Conservation (phyloP, 2,888 invertebrate species). For the Eudasyphora cyanicolor region DNA sequence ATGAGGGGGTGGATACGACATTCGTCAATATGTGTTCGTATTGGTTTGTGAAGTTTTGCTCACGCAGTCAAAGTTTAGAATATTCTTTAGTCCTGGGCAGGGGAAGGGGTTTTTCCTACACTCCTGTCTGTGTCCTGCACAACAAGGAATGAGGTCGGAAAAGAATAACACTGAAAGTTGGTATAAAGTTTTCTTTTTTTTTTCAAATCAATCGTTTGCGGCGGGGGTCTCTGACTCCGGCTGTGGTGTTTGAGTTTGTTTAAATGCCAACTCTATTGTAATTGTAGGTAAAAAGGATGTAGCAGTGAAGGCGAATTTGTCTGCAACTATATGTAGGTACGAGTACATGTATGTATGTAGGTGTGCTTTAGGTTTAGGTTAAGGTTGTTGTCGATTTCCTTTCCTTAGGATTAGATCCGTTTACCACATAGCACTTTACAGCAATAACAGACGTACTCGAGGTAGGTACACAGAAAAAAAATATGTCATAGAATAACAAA, state of each 20-base stretch:
- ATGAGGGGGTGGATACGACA: neutral
- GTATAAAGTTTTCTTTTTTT: neutral
- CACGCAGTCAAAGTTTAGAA: slow-evolving; percentile 10
- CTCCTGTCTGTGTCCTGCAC: neutral
- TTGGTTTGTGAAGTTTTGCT: neutral
- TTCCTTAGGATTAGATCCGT: neutral
- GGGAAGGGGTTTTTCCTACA: neutral
- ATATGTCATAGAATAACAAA: too few species aligned
- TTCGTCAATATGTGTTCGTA: neutral
- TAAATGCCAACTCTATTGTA: slow-evolving; percentile 3
- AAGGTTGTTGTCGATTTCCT: neutral
- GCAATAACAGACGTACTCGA: neutral
- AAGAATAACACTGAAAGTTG: slow-evolving; percentile 28
- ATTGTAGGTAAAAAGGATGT: too few species aligned
- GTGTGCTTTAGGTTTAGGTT: neutral
- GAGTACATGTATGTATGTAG: neutral
- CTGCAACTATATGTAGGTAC: too few species aligned
- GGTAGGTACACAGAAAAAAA: too few species aligned
- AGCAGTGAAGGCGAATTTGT: too few species aligned
- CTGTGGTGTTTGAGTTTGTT: slow-evolving; percentile 10
- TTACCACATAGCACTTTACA: neutral
- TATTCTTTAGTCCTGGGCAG: neutral
- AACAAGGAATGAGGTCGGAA: slow-evolving; percentile 27
- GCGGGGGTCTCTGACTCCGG: too few species aligned
- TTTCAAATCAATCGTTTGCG: slow-evolving; percentile 30